phyloP scores from a whole-genome alignment of 2,113 vertebrate genomes.

The Puma concolor region DNA sequence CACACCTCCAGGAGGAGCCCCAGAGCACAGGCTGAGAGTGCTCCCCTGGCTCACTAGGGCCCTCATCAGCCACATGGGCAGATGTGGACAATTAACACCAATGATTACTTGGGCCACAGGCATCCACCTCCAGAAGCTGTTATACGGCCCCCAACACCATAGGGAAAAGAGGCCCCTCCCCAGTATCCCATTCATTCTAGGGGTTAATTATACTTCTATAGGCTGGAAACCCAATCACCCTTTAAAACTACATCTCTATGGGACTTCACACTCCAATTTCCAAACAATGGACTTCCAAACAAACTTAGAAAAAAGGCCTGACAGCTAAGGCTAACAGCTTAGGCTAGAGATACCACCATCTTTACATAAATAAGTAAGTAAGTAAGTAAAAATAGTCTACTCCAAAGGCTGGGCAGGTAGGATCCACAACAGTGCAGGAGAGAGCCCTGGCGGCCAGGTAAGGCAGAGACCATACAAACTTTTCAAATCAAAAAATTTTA shows the following conservation, averaged over 20 bases:
- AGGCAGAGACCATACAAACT: neutral
- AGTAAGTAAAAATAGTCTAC: neutral
- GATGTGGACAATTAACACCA: neutral
- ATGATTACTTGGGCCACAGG: neutral
- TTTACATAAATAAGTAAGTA: neutral
- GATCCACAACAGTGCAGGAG: neutral
- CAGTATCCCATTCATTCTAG: neutral
- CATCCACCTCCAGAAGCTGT: neutral
- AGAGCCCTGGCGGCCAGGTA: neutral
- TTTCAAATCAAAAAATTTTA: slow-evolving; percentile 25
- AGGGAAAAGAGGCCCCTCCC: neutral
- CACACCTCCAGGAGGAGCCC: neutral
- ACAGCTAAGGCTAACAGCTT: neutral
- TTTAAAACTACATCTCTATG: neutral
- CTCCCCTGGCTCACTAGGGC: neutral
- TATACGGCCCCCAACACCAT: neutral
- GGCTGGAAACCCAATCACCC: neutral
- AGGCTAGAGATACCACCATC: neutral
- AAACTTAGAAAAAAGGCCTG: neutral
- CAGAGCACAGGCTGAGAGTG: neutral
- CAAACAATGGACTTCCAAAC: neutral
- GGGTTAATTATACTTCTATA: neutral
- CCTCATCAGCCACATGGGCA: neutral
- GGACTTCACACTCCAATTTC: neutral
- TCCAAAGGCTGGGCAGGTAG: neutral